Evolutionary conservation across 2,113 vertebrate genomes (phyloP), one percentile per base, ranked within the genome.

Genomic region (Syngnathus scovelli): DNA sequence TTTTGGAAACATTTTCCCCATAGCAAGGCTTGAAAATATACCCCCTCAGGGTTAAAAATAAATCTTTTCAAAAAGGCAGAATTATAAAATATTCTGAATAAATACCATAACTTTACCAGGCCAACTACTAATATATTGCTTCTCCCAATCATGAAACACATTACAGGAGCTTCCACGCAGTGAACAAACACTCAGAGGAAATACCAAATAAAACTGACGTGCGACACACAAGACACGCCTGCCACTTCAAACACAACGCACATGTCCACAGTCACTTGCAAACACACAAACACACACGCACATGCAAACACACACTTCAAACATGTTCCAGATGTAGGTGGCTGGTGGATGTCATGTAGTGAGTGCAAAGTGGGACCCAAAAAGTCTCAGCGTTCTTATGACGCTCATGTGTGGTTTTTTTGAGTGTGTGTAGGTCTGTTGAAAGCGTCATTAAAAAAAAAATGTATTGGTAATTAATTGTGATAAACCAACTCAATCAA

Each of bases 211-310:
- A 85, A 84, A 78, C 61, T 74, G 74, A 86, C 80, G 85, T 76
- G 79, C 80, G 83, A 87, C 65, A 83, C 76, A 77, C 61, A 43
- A 56, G 61, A 81, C 85, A 86, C 86, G 88, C 88, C 89, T 89
- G 88, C 80, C 85, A 90, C 88, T 88, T 92, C 84, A 90, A 89
- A 89, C 78, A 71, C 58, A 59, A 67, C 44, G 74, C 68, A 70
- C 11, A 66, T 51, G 3, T n/a, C 62, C 19, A 48, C 13, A 64
- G 59, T 44, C 38, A 75, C 37, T 60, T 58, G 43, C 43, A 77
- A 38, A 64, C 51, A 54, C 19, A 76, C 58, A 66, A 27, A 56
- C 39, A 41, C 39, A 41, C 39, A 41, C 39, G 9, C 39, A 6
- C 55, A 79, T 64, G 61, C 27, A 16, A 27, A 66, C 74, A 60